Conservation (phyloP, 2,888 invertebrate species). For the Dryocosmus kuriphilus region DNA sequence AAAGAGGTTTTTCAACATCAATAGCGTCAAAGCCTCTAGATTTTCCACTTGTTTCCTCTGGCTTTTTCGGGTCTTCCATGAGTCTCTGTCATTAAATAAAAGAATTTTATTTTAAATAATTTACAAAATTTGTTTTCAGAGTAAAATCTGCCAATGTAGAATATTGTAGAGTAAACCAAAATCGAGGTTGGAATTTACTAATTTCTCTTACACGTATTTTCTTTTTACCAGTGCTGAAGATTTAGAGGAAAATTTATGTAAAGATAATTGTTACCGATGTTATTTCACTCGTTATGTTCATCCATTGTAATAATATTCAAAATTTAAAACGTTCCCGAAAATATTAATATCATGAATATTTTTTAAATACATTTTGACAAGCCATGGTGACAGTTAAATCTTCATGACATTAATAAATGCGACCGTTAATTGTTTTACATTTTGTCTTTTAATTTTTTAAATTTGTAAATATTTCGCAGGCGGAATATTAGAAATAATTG, state of each 20-base stretch:
- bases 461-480: too few relatives aligned
- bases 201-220: neutral
- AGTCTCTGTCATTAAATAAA: neutral
- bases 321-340: neutral
- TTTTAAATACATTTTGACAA: neutral
- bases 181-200: neutral
- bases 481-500: too few relatives aligned
- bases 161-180: neutral
- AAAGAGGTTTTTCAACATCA: constrained; percentile 60
- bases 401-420: neutral
- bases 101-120: neutral
- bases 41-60: neutral
- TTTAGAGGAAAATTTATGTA: neutral
- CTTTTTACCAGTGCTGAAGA: too few relatives aligned
- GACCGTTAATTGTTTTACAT: neutral
- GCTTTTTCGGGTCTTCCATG: neutral
- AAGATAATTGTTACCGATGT: neutral
- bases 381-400: neutral
- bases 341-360: neutral
- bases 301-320: neutral
- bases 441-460: neutral
- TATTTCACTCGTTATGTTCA: neutral
- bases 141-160: neutral
- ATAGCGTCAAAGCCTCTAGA: constrained; percentile 30
- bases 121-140: neutral